These are phyloP conservation scores for Drosophila affinis DNA, from an alignment of 2,888 invertebrate species.

Conservation along the genomic window DNA sequence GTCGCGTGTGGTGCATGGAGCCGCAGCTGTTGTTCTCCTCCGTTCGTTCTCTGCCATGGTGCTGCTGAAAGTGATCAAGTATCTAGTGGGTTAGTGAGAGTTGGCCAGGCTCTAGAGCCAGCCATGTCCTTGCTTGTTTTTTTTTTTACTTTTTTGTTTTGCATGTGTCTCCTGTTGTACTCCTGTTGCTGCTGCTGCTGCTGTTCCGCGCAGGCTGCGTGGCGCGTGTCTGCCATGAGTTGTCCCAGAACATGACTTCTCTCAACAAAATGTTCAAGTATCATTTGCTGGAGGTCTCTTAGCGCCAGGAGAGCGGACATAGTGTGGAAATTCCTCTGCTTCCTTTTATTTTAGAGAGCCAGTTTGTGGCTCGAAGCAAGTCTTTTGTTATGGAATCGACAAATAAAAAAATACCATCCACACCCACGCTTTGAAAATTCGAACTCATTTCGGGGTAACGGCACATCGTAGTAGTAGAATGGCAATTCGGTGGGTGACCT, in stretches of 20 bases:
- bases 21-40: conserved; percentile 26
- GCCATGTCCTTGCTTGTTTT: conserved; percentile 3
- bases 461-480: conserved; percentile 13
- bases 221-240: conserved; percentile 68
- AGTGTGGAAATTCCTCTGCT: conserved; percentile 4
- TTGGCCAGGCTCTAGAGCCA: background rate
- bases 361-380: conserved; percentile 32
- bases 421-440: conserved; percentile 11
- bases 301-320: conserved; percentile 7
- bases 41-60: conserved; percentile 63
- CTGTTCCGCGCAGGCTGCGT: conserved; percentile 71
- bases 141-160: background rate
- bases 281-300: conserved; percentile 68
- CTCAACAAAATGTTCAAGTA: conserved; percentile 74
- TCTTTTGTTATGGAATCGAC: conserved; percentile 47
- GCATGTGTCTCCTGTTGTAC: background rate
- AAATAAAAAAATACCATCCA: conserved; percentile 30
- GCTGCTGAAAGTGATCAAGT: conserved; percentile 79
- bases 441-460: conserved; percentile 9
- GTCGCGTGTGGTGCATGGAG: conserved; percentile 73
- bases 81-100: conserved; percentile 79
- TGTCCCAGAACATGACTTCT: conserved; percentile 73
- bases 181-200: background rate
- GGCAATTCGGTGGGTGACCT: conserved; percentile 13
- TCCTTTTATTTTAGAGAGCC: conserved; percentile 33